Evolutionary conservation across 1,140 invertebrate species (phyloP).

Genomic region (Copidosoma floridanum): DNA sequence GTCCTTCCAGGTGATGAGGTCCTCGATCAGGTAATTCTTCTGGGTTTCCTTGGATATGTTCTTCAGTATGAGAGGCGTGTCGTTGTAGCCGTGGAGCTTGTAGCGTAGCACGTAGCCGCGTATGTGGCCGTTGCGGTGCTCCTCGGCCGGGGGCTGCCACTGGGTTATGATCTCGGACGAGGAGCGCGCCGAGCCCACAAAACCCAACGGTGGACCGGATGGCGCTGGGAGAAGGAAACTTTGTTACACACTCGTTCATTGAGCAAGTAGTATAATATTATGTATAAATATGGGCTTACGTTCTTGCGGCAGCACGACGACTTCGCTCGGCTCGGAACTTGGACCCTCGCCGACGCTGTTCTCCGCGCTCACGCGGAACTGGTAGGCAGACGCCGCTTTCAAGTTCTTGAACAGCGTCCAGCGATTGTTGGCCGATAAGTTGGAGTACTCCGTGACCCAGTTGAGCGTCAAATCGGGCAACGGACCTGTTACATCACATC

Average conservation of each 20-base stretch:
- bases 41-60: conserved; percentile 94
- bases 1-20: conserved; percentile 96
- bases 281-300: conserved; percentile 60
- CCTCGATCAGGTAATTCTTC: conserved; percentile 87
- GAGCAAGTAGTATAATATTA: not conserved
- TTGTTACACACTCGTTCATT: conserved; percentile 34
- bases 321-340: conserved; percentile 82
- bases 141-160: conserved; percentile 92
- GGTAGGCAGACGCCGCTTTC: conserved; percentile 91
- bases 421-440: conserved; percentile 76
- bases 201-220: conserved; percentile 83
- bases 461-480: conserved; percentile 77
- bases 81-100: conserved; percentile 85
- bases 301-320: conserved; percentile 89
- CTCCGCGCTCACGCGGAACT: conserved; percentile 92
- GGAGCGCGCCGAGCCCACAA: conserved; percentile 88
- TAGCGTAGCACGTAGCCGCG: conserved; percentile 92
- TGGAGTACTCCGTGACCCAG: conserved; percentile 86
- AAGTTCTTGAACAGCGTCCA: conserved; percentile 82
- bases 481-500: conserved; percentile 73
- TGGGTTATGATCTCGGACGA: conserved; percentile 95
- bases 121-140: conserved; percentile 92
- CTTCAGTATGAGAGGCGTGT: conserved; percentile 82
- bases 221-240: conserved; percentile 64
- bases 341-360: conserved; percentile 94